Conservation (phyloP, 2,888 invertebrate species). For the Tolmerus cingulatus region DNA sequence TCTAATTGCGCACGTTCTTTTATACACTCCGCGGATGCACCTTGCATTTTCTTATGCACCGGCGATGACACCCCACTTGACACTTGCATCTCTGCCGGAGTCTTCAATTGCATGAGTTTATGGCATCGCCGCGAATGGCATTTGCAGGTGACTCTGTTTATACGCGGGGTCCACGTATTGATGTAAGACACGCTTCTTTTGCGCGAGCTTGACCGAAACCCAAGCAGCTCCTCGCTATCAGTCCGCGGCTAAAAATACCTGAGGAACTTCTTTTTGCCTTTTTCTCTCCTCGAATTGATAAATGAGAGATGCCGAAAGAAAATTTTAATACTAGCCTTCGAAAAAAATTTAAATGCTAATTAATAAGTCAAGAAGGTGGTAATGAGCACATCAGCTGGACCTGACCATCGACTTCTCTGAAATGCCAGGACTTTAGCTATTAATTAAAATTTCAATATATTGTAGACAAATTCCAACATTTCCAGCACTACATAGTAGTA, state of each 20-base stretch:
- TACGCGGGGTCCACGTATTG: not conserved
- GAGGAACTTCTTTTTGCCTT: not conserved
- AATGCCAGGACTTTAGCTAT: not conserved
- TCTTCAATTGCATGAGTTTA: constrained; percentile 38
- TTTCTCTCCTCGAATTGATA: not conserved
- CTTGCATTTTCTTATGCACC: constrained; percentile 34
- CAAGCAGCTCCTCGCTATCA: not conserved
- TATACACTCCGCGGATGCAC: constrained; percentile 33
- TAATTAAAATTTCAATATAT: not conserved
- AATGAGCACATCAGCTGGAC: not conserved
- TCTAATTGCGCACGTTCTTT: constrained; percentile 41
- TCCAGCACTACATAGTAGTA: not conserved
- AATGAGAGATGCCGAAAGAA: not conserved
- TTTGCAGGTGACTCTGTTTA: constrained; percentile 24
- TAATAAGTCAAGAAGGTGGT: constrained; percentile 8
- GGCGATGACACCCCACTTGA: constrained; percentile 38
- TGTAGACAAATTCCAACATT: not conserved
- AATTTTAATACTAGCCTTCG: constrained; percentile 3
- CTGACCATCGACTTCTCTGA: not conserved
- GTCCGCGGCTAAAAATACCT: not conserved
- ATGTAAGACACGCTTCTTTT: constrained; percentile 20
- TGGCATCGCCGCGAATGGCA: constrained; percentile 34
- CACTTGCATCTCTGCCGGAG: constrained; percentile 20
- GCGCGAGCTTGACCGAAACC: not conserved
- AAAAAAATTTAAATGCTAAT: not conserved